Base-by-base conservation (phyloP, 2,113 vertebrate genomes). In the Caranx ignobilis region DNA sequence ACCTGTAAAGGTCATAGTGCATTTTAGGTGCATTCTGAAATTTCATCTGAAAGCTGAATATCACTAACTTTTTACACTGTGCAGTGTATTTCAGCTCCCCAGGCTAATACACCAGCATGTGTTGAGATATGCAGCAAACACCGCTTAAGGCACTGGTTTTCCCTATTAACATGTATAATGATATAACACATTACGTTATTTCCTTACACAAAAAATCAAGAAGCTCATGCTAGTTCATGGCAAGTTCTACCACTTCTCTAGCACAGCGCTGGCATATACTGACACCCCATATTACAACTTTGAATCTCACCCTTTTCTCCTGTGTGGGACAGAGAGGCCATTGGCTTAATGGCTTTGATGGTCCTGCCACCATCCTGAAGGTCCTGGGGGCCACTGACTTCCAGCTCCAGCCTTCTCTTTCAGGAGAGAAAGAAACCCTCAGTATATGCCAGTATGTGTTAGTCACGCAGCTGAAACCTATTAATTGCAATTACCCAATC, bases 401-500 rank as follows among this genome's bases (percentile, higher is more conserved):
- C 96, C 54, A 97, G 93, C 88, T 98, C 96, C 94, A 99, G 94
- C 77, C 96, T 96, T 91, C 95, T 92, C 83, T 97, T 97, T 69
- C 95, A 96, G 97, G 85, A 35, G 13, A 47, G 39, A 37, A 43
- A 71, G 8, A 47, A 26, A 48, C 10, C 2, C 21, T 31, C 26
- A 56, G 11, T 26, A 26, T 55, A 7, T 41, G 26, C 26, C 26
- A 26, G 1, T 26, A 26, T 26, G 26, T 26, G 26, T 26, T 26
- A 26, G 52, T 31, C 35, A 63, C 34, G 0, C 41, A 63, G 10
- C 2, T 67, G 11, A 3, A 0, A 4, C 47, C 26, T 57, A 39
- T 60, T 52, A 11, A 54, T 73, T n/a, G 1, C 31, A 68, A 31
- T 31, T 8, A 63, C 11, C 7, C 39, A 15, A 39, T 0, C 18